Evolutionary conservation across 2,888 invertebrate species (phyloP).

Genomic region (Cryptus armator): DNA sequence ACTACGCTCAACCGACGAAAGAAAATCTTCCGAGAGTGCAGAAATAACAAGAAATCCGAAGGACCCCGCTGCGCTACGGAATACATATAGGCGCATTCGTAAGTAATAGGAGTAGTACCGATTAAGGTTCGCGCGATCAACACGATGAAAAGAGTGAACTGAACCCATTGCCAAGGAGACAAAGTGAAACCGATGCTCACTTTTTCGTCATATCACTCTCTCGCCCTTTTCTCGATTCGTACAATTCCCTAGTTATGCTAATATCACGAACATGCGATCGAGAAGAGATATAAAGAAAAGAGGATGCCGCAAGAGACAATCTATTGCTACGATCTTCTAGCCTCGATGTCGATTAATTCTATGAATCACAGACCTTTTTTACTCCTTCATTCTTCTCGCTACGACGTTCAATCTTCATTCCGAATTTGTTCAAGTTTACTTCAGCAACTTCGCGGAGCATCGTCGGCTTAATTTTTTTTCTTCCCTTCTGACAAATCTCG

Average conservation of each 20-base stretch:
- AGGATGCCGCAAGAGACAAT: not conserved
- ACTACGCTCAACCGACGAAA: slow-evolving; percentile 29
- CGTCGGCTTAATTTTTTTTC: not conserved
- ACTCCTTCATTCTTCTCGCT: not conserved
- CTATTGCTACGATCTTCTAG: slow-evolving; percentile 12
- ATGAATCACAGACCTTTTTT: not conserved
- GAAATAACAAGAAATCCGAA: slow-evolving; percentile 51
- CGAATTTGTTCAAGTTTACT: not conserved
- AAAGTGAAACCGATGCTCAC: slow-evolving; percentile 58
- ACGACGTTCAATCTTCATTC: slow-evolving; percentile 1
- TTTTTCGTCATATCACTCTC: slow-evolving; percentile 72
- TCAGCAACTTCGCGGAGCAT: not conserved
- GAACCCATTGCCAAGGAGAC: slow-evolving; percentile 17
- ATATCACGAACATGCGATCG: slow-evolving; percentile 13
- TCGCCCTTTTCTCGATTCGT: slow-evolving; percentile 66
- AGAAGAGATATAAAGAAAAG: not conserved
- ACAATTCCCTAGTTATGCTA: slow-evolving; percentile 64
- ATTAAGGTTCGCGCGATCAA: slow-evolving; percentile 73
- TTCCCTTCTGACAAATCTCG: not conserved
- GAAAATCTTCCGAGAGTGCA: slow-evolving; percentile 47
- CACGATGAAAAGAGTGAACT: slow-evolving; percentile 13
- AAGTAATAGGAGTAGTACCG: slow-evolving; percentile 74
- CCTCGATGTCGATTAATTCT: not conserved
- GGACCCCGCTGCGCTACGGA: slow-evolving; percentile 42
- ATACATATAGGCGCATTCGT: slow-evolving; percentile 26